Evolutionary conservation across 2,888 invertebrate genomes (phyloP).

Genomic region (Micoletzkya japonica): DNA sequence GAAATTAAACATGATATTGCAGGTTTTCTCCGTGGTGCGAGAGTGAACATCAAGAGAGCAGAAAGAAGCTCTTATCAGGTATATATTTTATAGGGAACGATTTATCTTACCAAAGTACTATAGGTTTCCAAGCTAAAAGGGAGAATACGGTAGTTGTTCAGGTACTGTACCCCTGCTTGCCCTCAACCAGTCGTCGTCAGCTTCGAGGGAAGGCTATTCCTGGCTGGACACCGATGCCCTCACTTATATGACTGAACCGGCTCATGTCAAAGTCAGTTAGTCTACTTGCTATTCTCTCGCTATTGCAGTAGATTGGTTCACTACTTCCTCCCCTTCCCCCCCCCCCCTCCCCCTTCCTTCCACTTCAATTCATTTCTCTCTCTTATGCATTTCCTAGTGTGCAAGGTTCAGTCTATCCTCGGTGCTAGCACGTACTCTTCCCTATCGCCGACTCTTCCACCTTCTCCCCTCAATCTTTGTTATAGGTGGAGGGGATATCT

Average conservation of each 20-base stretch:
- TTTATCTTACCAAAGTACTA: too few relatives aligned
- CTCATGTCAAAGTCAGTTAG: conserved; percentile 2
- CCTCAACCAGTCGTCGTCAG: background rate
- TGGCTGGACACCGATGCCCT: conserved; percentile 24
- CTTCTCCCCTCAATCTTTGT: background rate
- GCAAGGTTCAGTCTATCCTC: too few relatives aligned
- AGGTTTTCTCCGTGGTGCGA: conserved; percentile 26
- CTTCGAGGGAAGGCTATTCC: conserved; percentile 13
- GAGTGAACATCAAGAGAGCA: conserved; percentile 2
- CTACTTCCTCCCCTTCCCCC: background rate
- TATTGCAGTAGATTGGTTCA: background rate
- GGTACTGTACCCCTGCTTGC: background rate
- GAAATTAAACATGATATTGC: too few relatives aligned
- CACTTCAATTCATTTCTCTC: background rate
- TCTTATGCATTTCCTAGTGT: background rate
- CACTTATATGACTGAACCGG: conserved; percentile 27
- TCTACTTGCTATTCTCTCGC: background rate
- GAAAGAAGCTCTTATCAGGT: background rate
- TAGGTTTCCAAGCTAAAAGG: too few relatives aligned
- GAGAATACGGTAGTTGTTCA: background rate
- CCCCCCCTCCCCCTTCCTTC: background rate
- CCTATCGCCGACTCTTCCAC: too few relatives aligned
- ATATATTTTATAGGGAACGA: too few relatives aligned
- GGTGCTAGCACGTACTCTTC: too few relatives aligned
- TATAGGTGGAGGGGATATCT: background rate